Conservation (phyloP, 2,888 invertebrate genomes). For the Andrena marginata region DNA sequence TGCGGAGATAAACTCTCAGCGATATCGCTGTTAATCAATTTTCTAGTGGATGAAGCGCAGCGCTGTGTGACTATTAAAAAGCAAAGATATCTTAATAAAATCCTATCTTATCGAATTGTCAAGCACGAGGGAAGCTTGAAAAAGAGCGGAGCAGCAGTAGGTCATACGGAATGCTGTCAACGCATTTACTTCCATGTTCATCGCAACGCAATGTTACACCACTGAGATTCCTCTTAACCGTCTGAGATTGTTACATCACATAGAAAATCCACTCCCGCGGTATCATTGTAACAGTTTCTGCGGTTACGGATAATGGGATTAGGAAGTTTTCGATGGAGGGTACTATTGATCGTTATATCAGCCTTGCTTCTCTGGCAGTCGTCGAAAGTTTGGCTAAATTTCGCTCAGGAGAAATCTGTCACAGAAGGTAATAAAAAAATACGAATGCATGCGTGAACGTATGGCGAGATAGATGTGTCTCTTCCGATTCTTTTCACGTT, state of each 20-base stretch:
- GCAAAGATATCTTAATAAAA: neutral
- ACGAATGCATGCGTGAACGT: neutral
- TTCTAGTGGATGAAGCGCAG: neutral
- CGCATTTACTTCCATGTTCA: constrained; percentile 22
- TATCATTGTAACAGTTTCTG: neutral
- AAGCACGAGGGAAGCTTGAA: neutral
- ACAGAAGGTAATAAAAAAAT: constrained; percentile 67
- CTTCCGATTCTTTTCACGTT: neutral
- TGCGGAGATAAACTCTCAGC: neutral
- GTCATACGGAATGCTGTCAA: constrained; percentile 25
- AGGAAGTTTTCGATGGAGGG: constrained; percentile 72
- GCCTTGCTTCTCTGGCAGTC: constrained; percentile 67
- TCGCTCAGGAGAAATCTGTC: constrained; percentile 38
- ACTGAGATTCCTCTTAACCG: constrained; percentile 9
- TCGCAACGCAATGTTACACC: constrained; percentile 26
- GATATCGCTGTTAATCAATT: neutral
- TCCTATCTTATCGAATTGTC: constrained; percentile 16
- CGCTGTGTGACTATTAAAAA: neutral
- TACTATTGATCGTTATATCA: constrained; percentile 64
- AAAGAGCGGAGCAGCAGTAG: constrained; percentile 5
- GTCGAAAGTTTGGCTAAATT: constrained; percentile 61
- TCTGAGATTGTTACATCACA: constrained; percentile 43
- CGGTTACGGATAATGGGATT: constrained; percentile 71
- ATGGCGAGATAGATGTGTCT: too few relatives aligned
- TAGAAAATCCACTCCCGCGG: constrained; percentile 1